Percentiles rank a stretch among this genome's conserved stretches.
Conservation (phyloP, 2,888 invertebrate species). For the Chalcis sispes region DNA sequence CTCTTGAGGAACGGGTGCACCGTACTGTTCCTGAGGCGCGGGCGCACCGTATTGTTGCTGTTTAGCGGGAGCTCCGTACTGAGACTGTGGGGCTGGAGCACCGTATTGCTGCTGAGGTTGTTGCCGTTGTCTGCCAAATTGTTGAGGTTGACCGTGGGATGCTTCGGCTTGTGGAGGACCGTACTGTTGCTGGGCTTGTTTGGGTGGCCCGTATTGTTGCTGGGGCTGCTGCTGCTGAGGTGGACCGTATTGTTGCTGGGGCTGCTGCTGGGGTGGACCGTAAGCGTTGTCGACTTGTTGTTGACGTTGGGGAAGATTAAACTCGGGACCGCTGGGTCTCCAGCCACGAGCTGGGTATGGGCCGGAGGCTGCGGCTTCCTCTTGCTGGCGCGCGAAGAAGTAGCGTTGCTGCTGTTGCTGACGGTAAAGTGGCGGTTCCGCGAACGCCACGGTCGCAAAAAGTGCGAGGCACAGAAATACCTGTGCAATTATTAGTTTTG, state of each 20-base stretch:
- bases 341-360: slow-evolving; percentile 76
- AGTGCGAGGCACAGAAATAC: slow-evolving; percentile 72
- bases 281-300: slow-evolving; percentile 66
- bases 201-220: slow-evolving; percentile 61
- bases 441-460: slow-evolving; percentile 73
- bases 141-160: slow-evolving; percentile 26
- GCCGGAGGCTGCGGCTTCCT: slow-evolving; percentile 62
- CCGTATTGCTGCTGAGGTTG: slow-evolving; percentile 61
- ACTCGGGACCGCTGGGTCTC: slow-evolving; percentile 76
- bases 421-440: slow-evolving; percentile 75
- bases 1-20: slow-evolving; percentile 55
- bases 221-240: slow-evolving; percentile 59
- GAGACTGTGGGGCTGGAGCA: slow-evolving; percentile 58
- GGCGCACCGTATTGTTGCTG: slow-evolving; percentile 59
- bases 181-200: slow-evolving; percentile 61
- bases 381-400: slow-evolving; percentile 71
- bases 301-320: slow-evolving; percentile 73
- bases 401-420: slow-evolving; percentile 67
- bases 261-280: slow-evolving; percentile 67
- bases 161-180: slow-evolving; percentile 55
- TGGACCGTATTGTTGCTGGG: slow-evolving; percentile 61
- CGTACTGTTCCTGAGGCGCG: slow-evolving; percentile 55
- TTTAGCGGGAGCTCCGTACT: slow-evolving; percentile 59
- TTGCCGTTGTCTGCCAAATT: slow-evolving; percentile 11
- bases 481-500: slow-evolving; percentile 62